Evolutionary conservation across 2,888 invertebrate species (phyloP).

Genomic region (Hemaris fuciformis): DNA sequence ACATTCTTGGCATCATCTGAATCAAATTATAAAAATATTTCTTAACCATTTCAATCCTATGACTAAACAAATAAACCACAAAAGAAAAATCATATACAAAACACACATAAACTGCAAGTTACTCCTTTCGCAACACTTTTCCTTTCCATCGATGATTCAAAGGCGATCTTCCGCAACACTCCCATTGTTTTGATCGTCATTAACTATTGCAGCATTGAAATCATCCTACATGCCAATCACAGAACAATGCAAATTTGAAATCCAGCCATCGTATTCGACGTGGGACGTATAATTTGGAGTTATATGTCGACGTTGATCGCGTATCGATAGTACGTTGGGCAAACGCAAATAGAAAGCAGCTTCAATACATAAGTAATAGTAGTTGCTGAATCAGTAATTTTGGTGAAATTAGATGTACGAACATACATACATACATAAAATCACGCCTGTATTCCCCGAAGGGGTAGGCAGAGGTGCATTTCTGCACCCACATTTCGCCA

Average conservation of each 20-base stretch:
- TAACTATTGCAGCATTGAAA: conserved; percentile 9
- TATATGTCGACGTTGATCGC: conserved; percentile 6
- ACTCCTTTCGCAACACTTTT: conserved; percentile 10
- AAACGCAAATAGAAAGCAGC: conserved; percentile 41
- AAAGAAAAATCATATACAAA: too few species aligned
- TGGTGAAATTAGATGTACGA: not conserved
- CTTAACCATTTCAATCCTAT: too few species aligned
- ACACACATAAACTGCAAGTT: not conserved
- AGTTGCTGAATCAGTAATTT: conserved; percentile 8
- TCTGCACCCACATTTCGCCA: too few species aligned
- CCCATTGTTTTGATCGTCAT: conserved; percentile 9
- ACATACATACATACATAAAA: too few species aligned
- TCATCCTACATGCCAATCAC: conserved; percentile 15
- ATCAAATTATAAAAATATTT: too few species aligned
- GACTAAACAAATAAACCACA: too few species aligned
- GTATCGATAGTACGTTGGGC: conserved; percentile 35
- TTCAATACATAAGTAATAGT: conserved; percentile 11
- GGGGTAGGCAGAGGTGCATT: too few species aligned
- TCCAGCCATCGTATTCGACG: conserved; percentile 6
- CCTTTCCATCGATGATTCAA: conserved; percentile 8
- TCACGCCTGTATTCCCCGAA: too few species aligned
- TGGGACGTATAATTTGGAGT: conserved; percentile 18
- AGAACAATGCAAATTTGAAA: conserved; percentile 13
- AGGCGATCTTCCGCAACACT: not conserved
- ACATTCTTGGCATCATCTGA: too few species aligned